Conservation (phyloP, 1,140 invertebrate genomes). For the Meloidogyne exigua region DNA sequence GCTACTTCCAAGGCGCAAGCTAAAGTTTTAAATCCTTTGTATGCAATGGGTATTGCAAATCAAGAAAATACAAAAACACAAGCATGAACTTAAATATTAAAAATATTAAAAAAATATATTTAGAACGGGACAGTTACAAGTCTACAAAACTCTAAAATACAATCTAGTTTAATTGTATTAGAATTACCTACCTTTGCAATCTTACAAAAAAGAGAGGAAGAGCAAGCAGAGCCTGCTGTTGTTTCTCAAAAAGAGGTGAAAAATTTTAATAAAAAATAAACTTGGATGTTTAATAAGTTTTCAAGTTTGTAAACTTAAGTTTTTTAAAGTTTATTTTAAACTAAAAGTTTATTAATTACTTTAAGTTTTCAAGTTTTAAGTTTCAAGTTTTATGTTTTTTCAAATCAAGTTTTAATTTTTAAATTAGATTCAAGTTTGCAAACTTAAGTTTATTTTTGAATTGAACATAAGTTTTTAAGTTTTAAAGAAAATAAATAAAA, state of each 20-base stretch:
- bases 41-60: conserved; percentile 11
- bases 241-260: conserved; percentile 9
- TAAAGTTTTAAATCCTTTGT: conserved; percentile 19
- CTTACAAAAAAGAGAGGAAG: conserved; percentile 11
- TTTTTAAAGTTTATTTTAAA: no score
- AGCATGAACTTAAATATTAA: background rate
- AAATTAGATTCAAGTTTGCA: no score
- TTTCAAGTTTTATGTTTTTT: no score
- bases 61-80: conserved; percentile 11
- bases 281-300: background rate
- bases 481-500: no score
- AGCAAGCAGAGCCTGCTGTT: background rate
- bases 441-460: no score
- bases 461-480: no score
- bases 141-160: background rate
- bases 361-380: no score
- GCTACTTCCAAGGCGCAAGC: conserved; percentile 15
- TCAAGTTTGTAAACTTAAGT: no score
- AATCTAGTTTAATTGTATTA: background rate
- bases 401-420: no score
- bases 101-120: conserved; percentile 3
- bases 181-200: conserved; percentile 16
- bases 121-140: conserved; percentile 2
- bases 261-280: conserved; percentile 1
- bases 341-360: no score